These are phyloP conservation scores for Dicrostonyx torquatus DNA, from an alignment of 2,797 vertebrate species.

Conservation along the genomic window DNA sequence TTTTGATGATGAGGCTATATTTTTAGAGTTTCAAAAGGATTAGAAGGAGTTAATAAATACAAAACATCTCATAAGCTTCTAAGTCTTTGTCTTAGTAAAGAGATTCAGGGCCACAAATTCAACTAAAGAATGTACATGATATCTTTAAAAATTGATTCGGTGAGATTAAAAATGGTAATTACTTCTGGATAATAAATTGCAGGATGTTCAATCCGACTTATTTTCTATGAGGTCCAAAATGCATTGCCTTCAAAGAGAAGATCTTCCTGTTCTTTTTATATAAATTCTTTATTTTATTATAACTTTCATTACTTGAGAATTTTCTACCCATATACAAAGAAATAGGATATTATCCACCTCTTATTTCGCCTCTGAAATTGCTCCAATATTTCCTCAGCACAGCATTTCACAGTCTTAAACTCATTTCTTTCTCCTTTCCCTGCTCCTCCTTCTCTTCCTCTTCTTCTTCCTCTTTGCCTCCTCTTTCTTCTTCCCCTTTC, in stretches of 20 bases:
- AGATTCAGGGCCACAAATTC: background rate
- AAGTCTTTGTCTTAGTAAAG: conserved; percentile 39
- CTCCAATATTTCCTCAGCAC: background rate
- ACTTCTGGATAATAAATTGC: conserved; percentile 58
- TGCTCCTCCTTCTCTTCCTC: background rate
- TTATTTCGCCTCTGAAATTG: too few relatives aligned
- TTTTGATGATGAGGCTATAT: background rate
- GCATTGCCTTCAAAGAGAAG: conserved; percentile 47
- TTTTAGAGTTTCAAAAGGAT: conserved; percentile 27
- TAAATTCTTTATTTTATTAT: background rate
- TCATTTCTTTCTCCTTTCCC: too few relatives aligned
- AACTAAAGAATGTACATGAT: conserved; percentile 28
- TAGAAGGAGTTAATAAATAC: background rate
- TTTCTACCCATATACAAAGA: background rate
- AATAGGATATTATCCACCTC: background rate
- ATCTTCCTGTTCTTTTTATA: conserved; percentile 49
- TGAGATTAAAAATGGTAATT: conserved; percentile 62
- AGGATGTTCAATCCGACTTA: conserved; percentile 24
- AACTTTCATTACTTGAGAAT: background rate
- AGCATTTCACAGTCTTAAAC: background rate
- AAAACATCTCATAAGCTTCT: conserved; percentile 37
- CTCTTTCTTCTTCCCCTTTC: background rate
- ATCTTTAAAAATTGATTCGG: conserved; percentile 53
- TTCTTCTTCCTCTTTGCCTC: background rate
- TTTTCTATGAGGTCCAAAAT: conserved; percentile 52